Evolutionary conservation across 2,797 vertebrate genomes (phyloP).

Genomic region (Rhinatrema bivittatum): DNA sequence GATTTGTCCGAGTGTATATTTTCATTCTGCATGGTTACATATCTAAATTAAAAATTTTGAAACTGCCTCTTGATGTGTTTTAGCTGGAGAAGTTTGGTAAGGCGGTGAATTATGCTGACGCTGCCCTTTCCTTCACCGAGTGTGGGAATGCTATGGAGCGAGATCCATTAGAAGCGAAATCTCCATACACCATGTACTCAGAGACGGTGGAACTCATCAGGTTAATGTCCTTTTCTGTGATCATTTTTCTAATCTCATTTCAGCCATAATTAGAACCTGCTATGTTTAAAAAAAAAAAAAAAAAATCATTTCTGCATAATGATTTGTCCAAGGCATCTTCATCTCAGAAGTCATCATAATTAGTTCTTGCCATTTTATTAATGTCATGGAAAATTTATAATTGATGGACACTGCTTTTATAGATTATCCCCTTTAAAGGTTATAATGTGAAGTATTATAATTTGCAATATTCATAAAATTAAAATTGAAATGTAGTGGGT

Average conservation of each 20-base stretch:
- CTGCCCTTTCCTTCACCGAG: slow-evolving; percentile 93
- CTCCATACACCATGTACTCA: slow-evolving; percentile 96
- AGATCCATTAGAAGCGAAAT: slow-evolving; percentile 92
- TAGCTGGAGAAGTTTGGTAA: slow-evolving; percentile 96
- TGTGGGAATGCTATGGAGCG: slow-evolving; percentile 96
- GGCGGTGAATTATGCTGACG: slow-evolving; percentile 94
- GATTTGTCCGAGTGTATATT: too few relatives aligned
- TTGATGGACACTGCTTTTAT: slow-evolving; percentile 65
- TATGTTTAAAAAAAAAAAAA: slow-evolving; percentile 44
- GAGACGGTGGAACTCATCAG: slow-evolving; percentile 97
- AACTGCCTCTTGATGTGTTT: slow-evolving; percentile 34
- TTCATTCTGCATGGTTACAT: too few relatives aligned
- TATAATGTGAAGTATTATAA: slow-evolving; percentile 57
- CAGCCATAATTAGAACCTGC: slow-evolving; percentile 51
- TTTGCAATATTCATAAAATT: slow-evolving; percentile 63
- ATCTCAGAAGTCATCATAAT: slow-evolving; percentile 64
- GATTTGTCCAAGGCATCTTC: slow-evolving; percentile 58
- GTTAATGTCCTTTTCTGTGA: slow-evolving; percentile 63
- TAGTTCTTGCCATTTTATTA: slow-evolving; percentile 69
- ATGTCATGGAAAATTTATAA: slow-evolving; percentile 65
- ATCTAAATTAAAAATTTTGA: too few relatives aligned
- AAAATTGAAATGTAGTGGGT: slow-evolving; percentile 58
- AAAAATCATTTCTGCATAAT: slow-evolving; percentile 54
- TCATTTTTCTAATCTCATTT: slow-evolving; percentile 54
- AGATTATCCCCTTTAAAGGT: slow-evolving; percentile 60